Evolutionary conservation across 2,113 vertebrate species (phyloP).

Genomic region (Puntigrus tetrazona): DNA sequence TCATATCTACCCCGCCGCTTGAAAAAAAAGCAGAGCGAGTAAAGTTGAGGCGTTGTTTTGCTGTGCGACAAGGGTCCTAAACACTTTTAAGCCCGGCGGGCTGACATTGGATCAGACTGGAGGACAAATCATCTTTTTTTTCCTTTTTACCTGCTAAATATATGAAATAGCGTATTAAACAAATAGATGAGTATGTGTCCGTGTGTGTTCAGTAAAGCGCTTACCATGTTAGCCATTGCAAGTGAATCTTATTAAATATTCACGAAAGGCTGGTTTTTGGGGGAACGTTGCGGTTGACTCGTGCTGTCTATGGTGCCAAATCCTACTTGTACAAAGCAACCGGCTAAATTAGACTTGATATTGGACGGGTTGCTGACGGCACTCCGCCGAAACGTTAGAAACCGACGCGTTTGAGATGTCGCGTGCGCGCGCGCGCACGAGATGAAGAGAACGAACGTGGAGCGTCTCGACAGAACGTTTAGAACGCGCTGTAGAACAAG

Average conservation of each 20-base stretch:
- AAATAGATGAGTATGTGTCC: background rate
- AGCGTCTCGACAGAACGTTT: background rate
- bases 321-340: conserved; percentile 12
- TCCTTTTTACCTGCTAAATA: too few species aligned
- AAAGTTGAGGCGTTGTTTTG: too few species aligned
- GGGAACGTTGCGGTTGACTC: conserved; percentile 17
- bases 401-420: background rate
- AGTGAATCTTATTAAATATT: conserved; percentile 1
- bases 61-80: background rate
- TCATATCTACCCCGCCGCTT: background rate
- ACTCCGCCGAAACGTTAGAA: background rate
- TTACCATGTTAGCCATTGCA: conserved; percentile 35
- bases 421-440: background rate
- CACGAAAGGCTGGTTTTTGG: background rate
- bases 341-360: background rate
- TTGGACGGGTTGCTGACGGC: background rate
- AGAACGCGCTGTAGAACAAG: background rate
- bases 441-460: background rate
- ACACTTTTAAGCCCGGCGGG: background rate
- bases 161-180: background rate
- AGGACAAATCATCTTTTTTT: background rate
- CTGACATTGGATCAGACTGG: background rate
- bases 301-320: background rate
- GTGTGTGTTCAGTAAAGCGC: background rate
- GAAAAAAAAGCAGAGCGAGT: background rate